These are phyloP conservation scores for Beaufortia kweichowensis DNA, from an alignment of 2,113 vertebrate genomes.

Conservation along the genomic window DNA sequence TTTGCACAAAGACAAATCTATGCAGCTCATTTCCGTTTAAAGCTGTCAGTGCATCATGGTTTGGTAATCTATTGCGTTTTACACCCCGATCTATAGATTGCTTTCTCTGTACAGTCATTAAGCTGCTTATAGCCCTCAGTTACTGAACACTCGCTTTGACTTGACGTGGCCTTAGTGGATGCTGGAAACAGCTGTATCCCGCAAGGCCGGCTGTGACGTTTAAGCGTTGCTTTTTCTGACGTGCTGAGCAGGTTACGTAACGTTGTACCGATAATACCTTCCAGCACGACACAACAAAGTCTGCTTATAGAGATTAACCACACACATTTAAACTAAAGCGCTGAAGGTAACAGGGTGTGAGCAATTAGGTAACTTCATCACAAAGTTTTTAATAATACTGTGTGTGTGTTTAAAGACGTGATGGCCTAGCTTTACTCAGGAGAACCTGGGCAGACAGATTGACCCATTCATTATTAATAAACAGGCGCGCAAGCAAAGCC, in stretches of 20 bases:
- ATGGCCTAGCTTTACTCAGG: not conserved
- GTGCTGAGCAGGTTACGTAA: conserved; percentile 67
- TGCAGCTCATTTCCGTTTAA: no score
- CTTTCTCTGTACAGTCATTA: conserved; percentile 1
- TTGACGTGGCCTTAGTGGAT: not conserved
- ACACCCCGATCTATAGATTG: not conserved
- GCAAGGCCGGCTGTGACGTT: conserved; percentile 1
- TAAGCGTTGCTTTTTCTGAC: conserved; percentile 56
- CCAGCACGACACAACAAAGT: conserved; percentile 51
- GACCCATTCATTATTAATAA: conserved; percentile 33
- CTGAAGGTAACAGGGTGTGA: not conserved
- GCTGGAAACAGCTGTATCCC: conserved; percentile 16
- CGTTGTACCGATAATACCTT: conserved; percentile 52
- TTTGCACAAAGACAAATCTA: no score
- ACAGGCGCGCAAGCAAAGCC: not conserved
- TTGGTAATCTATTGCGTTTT: not conserved
- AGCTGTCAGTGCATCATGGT: no score
- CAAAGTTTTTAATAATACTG: not conserved
- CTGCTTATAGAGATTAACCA: conserved; percentile 42
- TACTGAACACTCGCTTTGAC: conserved; percentile 2
- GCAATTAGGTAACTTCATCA: not conserved
- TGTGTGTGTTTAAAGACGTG: not conserved
- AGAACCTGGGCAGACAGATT: not conserved
- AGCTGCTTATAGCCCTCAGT: conserved; percentile 1
- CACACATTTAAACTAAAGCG: not conserved